Evolutionary conservation across 2,113 vertebrate species (phyloP).

Genomic region (Camelus bactrianus): DNA sequence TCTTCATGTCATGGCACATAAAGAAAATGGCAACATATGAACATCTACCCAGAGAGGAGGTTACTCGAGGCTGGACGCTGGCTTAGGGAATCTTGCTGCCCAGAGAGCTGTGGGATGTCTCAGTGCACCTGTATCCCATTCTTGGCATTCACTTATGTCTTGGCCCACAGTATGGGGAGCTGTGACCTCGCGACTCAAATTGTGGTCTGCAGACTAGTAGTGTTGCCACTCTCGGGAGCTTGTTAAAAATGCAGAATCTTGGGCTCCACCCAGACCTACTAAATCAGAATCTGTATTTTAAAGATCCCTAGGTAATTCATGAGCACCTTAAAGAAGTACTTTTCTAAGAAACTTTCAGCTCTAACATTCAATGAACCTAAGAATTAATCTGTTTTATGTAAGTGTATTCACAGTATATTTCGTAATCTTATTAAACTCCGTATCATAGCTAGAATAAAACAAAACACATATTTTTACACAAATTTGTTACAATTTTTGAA

Average conservation of each 20-base stretch:
- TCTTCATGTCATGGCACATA: not conserved
- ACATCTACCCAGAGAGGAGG: not conserved
- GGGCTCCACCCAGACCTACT: slow-evolving; percentile 22
- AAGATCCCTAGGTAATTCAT: not conserved
- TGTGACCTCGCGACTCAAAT: slow-evolving; percentile 30
- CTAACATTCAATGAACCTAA: slow-evolving; percentile 26
- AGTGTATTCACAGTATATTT: slow-evolving; percentile 24
- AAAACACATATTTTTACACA: slow-evolving; percentile 35
- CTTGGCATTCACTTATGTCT: not conserved
- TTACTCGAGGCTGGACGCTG: not conserved
- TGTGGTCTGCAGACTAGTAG: not conserved
- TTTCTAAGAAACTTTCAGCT: slow-evolving; percentile 52
- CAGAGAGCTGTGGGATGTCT: not conserved
- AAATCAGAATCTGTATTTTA: slow-evolving; percentile 43
- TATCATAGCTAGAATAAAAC: not conserved
- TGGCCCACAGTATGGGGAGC: not conserved
- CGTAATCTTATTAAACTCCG: slow-evolving; percentile 50
- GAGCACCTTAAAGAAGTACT: slow-evolving; percentile 4
- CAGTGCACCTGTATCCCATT: not conserved
- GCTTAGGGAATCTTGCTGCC: not conserved
- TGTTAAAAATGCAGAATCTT: slow-evolving; percentile 44
- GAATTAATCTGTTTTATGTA: slow-evolving; percentile 35
- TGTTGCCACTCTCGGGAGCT: not conserved
- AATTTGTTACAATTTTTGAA: slow-evolving; percentile 21
- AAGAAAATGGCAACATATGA: not conserved